Base-by-base conservation (phyloP, 1,140 invertebrate genomes). In the Zaprionus africanus region DNA sequence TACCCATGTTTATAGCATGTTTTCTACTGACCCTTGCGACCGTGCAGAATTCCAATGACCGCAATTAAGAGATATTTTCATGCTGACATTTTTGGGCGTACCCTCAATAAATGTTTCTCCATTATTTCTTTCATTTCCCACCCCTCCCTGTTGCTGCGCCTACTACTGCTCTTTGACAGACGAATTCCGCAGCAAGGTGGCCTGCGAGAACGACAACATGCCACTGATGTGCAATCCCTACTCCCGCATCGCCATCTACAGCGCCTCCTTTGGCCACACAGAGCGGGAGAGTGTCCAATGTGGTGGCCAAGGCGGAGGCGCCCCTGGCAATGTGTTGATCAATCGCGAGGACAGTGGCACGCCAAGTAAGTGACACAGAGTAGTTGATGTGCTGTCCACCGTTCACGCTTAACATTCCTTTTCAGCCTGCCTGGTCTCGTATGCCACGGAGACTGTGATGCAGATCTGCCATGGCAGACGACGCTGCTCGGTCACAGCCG, bases 391-490 rank as follows among this genome's bases (percentile, higher is more conserved):
- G 2, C 31, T 11, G 9, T 41, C 4, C 12, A n/a, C 13, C 6
- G 3, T 0, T 41, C 12, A 41, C 38, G 1, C 38, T 5, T 5
- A 6, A 41, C 38, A 41, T 41, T 41, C 12, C 13, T 51, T 12
- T 56, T 5, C 94, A 98, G 97, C 96, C 24, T 98, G 98, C 93
- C 94, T 97, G 82, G 96, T 96, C 64, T 96, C 95, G 76, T 97
- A 97, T 92, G 96, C 97, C 5, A 97, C 97, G 22, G 97, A 98
- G 92, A 97, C 96, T 26, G 96, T 98, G 34, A 97, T 98, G 95
- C 94, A 96, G 78, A 94, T 96, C 69, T 98, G 97, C 93, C 97
- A 98, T 93, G 97, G 97, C 7, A 96, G 97, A 87, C 94, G 97
- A 66, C 94, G 95, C 38, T 99, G 97, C 92, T 95, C 95, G 12